Conservation (phyloP, 2,888 invertebrate genomes). For the Dasysyrphus albostriatus region DNA sequence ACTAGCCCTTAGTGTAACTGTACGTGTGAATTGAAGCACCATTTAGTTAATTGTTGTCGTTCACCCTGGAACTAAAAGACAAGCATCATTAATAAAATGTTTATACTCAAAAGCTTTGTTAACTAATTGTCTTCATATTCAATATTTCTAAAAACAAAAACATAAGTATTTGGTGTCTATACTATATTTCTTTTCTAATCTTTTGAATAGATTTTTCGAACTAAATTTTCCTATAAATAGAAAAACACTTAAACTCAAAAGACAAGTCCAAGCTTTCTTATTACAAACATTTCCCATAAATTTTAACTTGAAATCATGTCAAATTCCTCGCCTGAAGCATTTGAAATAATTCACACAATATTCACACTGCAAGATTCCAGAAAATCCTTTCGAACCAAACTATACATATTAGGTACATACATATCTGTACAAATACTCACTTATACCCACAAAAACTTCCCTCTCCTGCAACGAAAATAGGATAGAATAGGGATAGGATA, state of each 20-base stretch:
- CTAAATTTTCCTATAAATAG: background rate
- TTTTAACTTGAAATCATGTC: constrained; percentile 44
- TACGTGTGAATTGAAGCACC: too few species aligned
- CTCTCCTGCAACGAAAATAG: background rate
- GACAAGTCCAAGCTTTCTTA: constrained; percentile 9
- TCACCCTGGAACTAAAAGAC: too few species aligned
- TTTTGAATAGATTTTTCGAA: background rate
- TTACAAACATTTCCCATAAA: constrained; percentile 28
- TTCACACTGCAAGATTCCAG: constrained; percentile 53
- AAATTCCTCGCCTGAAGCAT: constrained; percentile 43
- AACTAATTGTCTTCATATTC: too few species aligned
- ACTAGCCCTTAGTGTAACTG: too few species aligned
- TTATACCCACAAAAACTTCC: background rate
- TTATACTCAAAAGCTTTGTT: too few species aligned
- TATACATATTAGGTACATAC: background rate
- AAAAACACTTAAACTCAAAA: background rate
- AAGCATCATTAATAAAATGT: too few species aligned
- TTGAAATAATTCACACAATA: constrained; percentile 57
- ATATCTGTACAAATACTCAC: background rate
- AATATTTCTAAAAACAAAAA: too few species aligned
- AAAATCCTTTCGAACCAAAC: constrained; percentile 43
- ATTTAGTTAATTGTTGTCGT: too few species aligned
- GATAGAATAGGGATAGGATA: background rate
- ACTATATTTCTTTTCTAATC: too few species aligned
- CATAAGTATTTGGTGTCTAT: too few species aligned